A percentile compares a stretch with the other conserved stretches of the same genome.
These are phyloP conservation scores for Cynopterus brachyotis DNA, from an alignment of 2,113 vertebrate species.

Conservation along the genomic window DNA sequence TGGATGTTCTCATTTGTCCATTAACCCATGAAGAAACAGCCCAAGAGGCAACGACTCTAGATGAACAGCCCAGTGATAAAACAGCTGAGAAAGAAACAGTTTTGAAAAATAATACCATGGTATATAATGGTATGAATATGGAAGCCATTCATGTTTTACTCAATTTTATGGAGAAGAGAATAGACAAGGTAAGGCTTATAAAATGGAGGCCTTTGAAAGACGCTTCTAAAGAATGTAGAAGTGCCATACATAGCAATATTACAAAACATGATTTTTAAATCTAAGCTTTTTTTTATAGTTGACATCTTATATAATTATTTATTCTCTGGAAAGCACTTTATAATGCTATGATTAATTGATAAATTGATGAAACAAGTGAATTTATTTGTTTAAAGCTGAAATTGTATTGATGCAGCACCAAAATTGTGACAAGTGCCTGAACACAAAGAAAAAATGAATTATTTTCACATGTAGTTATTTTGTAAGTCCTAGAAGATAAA, in stretches of 20 bases:
- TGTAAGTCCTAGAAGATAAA: slow-evolving; percentile 37
- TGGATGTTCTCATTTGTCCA: slow-evolving; percentile 93
- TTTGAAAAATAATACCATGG: slow-evolving; percentile 88
- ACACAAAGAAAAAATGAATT: slow-evolving; percentile 37
- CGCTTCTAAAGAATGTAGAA: background rate
- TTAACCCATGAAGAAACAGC: slow-evolving; percentile 88
- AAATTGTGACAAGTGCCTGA: slow-evolving; percentile 5
- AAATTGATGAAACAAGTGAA: background rate
- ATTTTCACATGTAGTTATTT: background rate
- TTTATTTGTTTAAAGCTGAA: slow-evolving; percentile 44
- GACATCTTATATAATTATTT: background rate
- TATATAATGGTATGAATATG: slow-evolving; percentile 95
- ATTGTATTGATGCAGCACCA: background rate
- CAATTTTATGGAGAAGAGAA: slow-evolving; percentile 97
- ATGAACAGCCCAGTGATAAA: slow-evolving; percentile 75
- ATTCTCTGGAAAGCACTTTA: background rate
- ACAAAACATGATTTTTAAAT: background rate
- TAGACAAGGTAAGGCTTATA: slow-evolving; percentile 92
- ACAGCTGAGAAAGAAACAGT: slow-evolving; percentile 85
- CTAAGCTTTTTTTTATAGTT: background rate
- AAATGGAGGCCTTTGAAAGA: background rate
- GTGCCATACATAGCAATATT: background rate
- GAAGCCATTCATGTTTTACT: slow-evolving; percentile 90
- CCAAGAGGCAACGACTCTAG: slow-evolving; percentile 78
- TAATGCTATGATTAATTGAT: background rate